phyloP scores from a whole-genome alignment of 2,797 vertebrate species.

The Myotis pilosus region DNA sequence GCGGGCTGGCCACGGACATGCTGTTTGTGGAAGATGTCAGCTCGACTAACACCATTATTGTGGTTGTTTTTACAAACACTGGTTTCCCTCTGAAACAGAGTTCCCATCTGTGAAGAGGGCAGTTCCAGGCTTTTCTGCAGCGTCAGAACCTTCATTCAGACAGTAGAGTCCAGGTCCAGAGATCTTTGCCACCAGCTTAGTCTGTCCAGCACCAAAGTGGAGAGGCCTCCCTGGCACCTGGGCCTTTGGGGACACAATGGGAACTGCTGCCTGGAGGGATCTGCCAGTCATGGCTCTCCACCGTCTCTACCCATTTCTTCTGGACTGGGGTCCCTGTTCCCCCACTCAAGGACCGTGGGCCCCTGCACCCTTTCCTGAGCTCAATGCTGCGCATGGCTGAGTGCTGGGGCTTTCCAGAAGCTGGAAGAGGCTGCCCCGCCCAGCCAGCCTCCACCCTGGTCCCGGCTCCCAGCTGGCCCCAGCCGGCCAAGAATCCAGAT shows the following conservation, averaged over 20 bases:
- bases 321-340: background rate
- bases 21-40: background rate
- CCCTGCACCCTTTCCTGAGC: background rate
- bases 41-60: fast-evolving
- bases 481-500: conserved; percentile 79
- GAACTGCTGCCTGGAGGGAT: background rate
- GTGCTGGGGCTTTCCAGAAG: conserved; percentile 1
- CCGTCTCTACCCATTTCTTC: background rate
- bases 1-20: background rate
- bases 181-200: background rate
- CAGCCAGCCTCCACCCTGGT: conserved; percentile 64
- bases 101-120: background rate
- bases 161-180: too few relatives aligned
- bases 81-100: background rate
- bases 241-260: background rate
- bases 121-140: background rate
- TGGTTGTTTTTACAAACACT: fast-evolving
- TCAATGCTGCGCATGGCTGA: fast-evolving
- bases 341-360: background rate
- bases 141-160: background rate
- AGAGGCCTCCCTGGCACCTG: background rate
- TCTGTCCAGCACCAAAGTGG: fast-evolving
- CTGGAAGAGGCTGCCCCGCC: conserved; percentile 34
- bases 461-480: conserved; percentile 80
- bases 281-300: fast-evolving